Base-by-base conservation (phyloP, 2,113 vertebrate species). In the Ramphastos sulfuratus region DNA sequence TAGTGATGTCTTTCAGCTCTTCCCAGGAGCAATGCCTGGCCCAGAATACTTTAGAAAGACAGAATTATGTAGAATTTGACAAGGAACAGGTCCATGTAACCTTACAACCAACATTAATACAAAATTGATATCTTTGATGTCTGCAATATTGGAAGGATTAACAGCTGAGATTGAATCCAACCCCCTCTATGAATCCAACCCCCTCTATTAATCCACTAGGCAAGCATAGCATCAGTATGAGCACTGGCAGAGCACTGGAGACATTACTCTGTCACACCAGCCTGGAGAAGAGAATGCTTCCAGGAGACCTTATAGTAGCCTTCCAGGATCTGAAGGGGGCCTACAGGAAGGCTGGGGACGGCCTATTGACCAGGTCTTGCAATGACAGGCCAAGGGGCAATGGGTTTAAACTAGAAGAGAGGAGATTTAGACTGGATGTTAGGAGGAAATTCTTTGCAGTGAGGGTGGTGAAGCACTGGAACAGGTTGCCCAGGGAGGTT, bases 121-220 rank as follows among this genome's bases (percentile, higher is more conserved):
- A 88, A 94, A 90, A 94, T 15, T 13, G 27, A 6, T 66, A 59
- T 7, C 48, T 74, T 80, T 74, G 35, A 71, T 87, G 87, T 69
- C 77, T 59, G 46, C 81, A 89, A 90, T 85, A 80, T 27, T 52
- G 85, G 30, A 93, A 89, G 87, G 76, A 89, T 96, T 91, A 92
- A 67, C 42, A 44, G n/a, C 75, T 31, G 52, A 82, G 65, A 74
- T n/a, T 65, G 83, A 89, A 87, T 44, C 31, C 76, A 89, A 76
- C 33, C 25, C 60, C 20, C 59, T 79, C 46, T 71, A 33, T 85
- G 90, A 87, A 95, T 93, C 83, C 79, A 33, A n/a, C n/a, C 25
- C 60, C 20, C 59, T 79, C 46, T 71, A 33, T 85, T 92, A 87
- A 95, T 93, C 83, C 79, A 33, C 71, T n/a, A 52, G 28, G 48